Percentiles rank a stretch among this genome's conserved stretches.
These are phyloP conservation scores for Caenorhabditis brenneri DNA, from an alignment of 1,140 invertebrate genomes.

Conservation along the genomic window DNA sequence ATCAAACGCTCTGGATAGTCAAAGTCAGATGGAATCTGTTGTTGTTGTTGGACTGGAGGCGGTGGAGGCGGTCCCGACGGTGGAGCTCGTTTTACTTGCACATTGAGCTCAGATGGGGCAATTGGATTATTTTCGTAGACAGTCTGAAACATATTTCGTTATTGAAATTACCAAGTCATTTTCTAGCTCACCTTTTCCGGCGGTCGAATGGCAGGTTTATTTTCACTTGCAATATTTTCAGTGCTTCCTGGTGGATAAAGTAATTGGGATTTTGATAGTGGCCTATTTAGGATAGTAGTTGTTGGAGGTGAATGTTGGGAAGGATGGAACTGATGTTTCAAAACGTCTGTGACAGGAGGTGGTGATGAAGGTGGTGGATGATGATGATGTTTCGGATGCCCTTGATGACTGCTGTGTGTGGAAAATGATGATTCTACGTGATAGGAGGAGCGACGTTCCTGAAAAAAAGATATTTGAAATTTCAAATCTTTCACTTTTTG, in stretches of 20 bases:
- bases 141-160: neutral
- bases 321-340: neutral
- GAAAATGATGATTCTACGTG: constrained; percentile 25
- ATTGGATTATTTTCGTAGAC: constrained; percentile 53
- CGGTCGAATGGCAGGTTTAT: constrained; percentile 48
- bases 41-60: too few relatives aligned
- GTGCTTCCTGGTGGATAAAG: constrained; percentile 38
- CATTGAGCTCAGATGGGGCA: constrained; percentile 32
- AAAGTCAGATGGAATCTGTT: constrained; percentile 43
- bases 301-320: neutral
- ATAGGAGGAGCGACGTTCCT: constrained; percentile 30
- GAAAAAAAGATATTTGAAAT: constrained; percentile 1
- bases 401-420: neutral
- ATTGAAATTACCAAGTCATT: neutral
- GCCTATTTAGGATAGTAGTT: neutral
- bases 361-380: constrained; percentile 33
- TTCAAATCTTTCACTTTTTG: too few relatives aligned
- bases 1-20: constrained; percentile 60
- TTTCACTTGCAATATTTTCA: constrained; percentile 49
- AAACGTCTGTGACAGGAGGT: neutral
- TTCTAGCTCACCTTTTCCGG: constrained; percentile 3
- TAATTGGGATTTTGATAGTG: constrained; percentile 6
- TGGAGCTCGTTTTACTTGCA: constrained; percentile 31
- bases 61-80: constrained; percentile 20
- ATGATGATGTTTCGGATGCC: neutral